Evolutionary conservation across 1,140 invertebrate genomes (phyloP).

Genomic region (Orussus abietinus): DNA sequence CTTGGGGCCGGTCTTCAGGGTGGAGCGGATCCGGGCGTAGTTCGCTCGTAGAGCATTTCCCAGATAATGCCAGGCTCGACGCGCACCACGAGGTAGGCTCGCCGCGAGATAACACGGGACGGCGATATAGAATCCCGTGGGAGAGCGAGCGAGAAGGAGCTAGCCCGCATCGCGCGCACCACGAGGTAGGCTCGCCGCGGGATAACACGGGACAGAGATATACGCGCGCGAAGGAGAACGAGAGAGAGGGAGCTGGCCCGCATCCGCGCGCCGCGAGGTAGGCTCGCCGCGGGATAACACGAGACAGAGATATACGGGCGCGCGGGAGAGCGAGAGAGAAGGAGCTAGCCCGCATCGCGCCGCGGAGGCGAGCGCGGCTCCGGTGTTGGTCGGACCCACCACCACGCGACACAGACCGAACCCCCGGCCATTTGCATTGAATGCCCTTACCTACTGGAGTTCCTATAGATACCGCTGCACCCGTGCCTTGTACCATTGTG

Average conservation of each 20-base stretch:
- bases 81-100: neutral
- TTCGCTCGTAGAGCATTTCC: slow-evolving; percentile 22
- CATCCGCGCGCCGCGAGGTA: neutral
- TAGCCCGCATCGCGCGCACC: no score
- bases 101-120: neutral
- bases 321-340: slow-evolving; percentile 2
- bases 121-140: neutral
- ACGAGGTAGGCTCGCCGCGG: neutral
- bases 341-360: no score
- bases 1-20: no score
- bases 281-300: neutral
- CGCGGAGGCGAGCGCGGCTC: slow-evolving; percentile 15
- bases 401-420: slow-evolving; percentile 6
- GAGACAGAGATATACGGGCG: neutral
- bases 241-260: neutral
- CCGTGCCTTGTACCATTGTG: slow-evolving; percentile 43
- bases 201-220: neutral
- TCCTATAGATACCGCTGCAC: slow-evolving; percentile 18
- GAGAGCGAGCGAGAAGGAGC: slow-evolving; percentile 1
- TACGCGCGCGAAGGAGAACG: neutral
- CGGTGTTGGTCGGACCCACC: slow-evolving; percentile 13
- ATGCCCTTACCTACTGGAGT: slow-evolving; percentile 35
- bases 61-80: slow-evolving; percentile 23
- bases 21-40: slow-evolving; percentile 28
- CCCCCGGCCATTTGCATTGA: slow-evolving; percentile 41